phyloP scores from a whole-genome alignment of 2,113 vertebrate species.

The Oncorhynchus nerka region DNA sequence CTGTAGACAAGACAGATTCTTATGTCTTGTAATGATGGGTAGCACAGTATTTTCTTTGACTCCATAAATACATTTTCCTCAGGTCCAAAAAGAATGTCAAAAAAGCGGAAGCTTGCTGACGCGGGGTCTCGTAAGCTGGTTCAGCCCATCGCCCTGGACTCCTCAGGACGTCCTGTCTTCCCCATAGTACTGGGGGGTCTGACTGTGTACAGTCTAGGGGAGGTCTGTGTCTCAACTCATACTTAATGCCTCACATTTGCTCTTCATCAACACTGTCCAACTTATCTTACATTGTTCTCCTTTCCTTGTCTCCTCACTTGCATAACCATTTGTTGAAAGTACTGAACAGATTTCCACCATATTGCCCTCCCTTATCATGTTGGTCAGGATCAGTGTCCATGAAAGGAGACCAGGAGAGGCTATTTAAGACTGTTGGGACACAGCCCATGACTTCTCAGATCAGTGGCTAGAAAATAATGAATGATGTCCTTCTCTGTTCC shows the following conservation, averaged over 20 bases:
- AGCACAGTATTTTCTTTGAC: neutral
- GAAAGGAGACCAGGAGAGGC: no score
- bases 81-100: constrained; percentile 84
- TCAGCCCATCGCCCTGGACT: constrained; percentile 84
- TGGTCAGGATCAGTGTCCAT: no score
- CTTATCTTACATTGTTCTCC: neutral
- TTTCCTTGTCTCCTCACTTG: neutral
- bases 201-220: constrained; percentile 88
- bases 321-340: neutral
- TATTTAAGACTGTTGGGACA: neutral
- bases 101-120: constrained; percentile 80
- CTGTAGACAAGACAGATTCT: neutral
- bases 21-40: neutral
- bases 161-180: constrained; percentile 85
- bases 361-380: no score
- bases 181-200: constrained; percentile 84
- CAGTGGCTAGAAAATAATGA: neutral
- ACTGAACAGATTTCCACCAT: no score
- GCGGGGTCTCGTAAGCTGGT: constrained; percentile 80
- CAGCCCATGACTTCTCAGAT: neutral
- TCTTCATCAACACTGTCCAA: neutral
- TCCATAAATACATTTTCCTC: neutral
- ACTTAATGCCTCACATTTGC: neutral
- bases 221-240: constrained; percentile 69
- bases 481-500: neutral